Conservation (phyloP, 2,113 vertebrate genomes). For the Crotophaga sulcirostris region DNA sequence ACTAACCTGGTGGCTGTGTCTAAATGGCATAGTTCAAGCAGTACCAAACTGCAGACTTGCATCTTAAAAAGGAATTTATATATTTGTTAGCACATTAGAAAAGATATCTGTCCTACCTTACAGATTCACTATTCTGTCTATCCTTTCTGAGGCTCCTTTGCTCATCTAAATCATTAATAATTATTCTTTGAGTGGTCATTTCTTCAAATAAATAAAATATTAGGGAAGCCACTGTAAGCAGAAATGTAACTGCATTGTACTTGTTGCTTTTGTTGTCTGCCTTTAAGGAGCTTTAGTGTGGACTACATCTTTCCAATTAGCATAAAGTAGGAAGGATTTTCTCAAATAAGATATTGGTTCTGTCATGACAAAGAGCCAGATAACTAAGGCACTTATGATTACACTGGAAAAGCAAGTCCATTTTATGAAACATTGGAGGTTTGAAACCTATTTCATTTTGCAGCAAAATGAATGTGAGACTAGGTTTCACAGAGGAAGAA, state of each 20-base stretch:
- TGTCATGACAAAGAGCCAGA: neutral
- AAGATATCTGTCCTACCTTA: neutral
- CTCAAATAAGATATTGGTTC: neutral
- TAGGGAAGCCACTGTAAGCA: neutral
- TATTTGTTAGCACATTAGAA: neutral
- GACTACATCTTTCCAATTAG: neutral
- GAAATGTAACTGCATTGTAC: neutral
- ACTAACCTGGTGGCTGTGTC: neutral
- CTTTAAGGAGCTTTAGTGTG: neutral
- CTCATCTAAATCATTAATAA: neutral
- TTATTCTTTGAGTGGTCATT: neutral
- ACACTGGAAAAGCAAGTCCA: neutral
- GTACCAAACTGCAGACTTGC: neutral
- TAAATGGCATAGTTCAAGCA: neutral
- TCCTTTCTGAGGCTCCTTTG: neutral
- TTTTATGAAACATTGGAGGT: neutral
- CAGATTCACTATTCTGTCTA: neutral
- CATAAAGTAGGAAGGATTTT: neutral
- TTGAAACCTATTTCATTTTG: neutral
- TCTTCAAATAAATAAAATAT: neutral
- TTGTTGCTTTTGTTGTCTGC: neutral
- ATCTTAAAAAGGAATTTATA: neutral
- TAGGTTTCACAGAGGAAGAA: slow-evolving; percentile 1
- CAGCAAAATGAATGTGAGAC: neutral
- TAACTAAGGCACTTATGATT: neutral